Conservation (phyloP, 35 echinoderm and acorn worm species). For the Chiridota heheva region DNA sequence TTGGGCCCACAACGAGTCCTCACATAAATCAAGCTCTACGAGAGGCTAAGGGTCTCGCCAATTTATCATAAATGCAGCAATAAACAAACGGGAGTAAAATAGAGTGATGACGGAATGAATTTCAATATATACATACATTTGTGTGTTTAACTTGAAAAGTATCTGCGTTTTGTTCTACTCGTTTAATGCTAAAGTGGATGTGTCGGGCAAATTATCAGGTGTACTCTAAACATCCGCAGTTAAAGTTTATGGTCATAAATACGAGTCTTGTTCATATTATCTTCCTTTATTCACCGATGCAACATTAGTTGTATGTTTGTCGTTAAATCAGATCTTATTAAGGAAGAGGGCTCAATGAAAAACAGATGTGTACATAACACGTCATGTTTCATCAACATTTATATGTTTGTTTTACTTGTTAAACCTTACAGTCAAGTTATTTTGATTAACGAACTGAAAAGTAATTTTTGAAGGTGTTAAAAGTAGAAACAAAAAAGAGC, state of each 20-base stretch:
- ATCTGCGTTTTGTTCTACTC: conserved; percentile 46
- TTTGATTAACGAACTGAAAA: too few species aligned
- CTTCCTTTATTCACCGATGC: conserved; percentile 10
- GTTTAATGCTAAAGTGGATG: conserved; percentile 25
- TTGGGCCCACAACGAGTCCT: conserved; percentile 23
- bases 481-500: too few species aligned
- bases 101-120: conserved; percentile 32
- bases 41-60: conserved; percentile 8
- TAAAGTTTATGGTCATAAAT: conserved; percentile 51
- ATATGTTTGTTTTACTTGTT: too few species aligned
- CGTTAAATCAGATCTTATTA: conserved; percentile 43
- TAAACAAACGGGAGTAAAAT: conserved; percentile 27
- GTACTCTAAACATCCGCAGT: conserved; percentile 47
- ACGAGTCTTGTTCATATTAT: background rate
- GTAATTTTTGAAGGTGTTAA: too few species aligned
- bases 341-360: conserved; percentile 32
- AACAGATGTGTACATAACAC: conserved; percentile 20
- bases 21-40: conserved; percentile 20
- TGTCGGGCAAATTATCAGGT: conserved; percentile 49
- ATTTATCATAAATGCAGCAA: conserved; percentile 8
- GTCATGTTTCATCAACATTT: background rate
- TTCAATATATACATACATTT: conserved; percentile 35
- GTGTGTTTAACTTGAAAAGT: conserved; percentile 20
- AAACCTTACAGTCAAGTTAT: too few species aligned
- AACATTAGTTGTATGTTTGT: conserved; percentile 29